phyloP scores from a whole-genome alignment of 2,797 vertebrate genomes.

The Melanotaenia trifasciata region DNA sequence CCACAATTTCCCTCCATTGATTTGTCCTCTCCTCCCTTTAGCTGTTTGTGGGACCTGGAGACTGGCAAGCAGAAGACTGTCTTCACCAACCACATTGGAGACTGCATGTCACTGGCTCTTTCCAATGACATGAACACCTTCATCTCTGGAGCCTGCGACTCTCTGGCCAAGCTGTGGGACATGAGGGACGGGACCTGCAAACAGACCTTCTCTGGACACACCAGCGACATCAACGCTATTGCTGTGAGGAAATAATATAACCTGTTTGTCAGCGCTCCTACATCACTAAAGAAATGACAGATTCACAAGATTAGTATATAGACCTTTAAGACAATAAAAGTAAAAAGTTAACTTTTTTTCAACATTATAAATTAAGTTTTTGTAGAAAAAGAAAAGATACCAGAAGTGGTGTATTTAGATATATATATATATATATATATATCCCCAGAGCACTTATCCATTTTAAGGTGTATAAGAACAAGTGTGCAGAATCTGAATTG shows the following conservation, averaged over 20 bases:
- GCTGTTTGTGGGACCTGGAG: conserved; percentile 96
- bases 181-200: conserved; percentile 91
- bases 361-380: too few relatives aligned
- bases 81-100: conserved; percentile 92
- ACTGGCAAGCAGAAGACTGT: conserved; percentile 91
- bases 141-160: conserved; percentile 95
- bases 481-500: too few relatives aligned
- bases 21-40: conserved; percentile 42
- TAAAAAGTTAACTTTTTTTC: too few relatives aligned
- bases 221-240: conserved; percentile 97
- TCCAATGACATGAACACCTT: conserved; percentile 90
- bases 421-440: too few relatives aligned
- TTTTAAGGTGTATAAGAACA: too few relatives aligned
- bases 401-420: too few relatives aligned
- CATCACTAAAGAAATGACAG: not conserved
- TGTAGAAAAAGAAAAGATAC: too few relatives aligned
- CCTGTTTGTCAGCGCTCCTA: not conserved
- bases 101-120: conserved; percentile 95
- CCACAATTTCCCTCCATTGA: not conserved
- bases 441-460: too few relatives aligned
- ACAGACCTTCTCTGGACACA: conserved; percentile 94
- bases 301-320: not conserved
- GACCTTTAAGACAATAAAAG: too few relatives aligned
- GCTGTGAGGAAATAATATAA: conserved; percentile 76
- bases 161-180: conserved; percentile 96